phyloP scores from a whole-genome alignment of 35 echinoderm and acorn worm genomes.

The Amphiura filiformis region DNA sequence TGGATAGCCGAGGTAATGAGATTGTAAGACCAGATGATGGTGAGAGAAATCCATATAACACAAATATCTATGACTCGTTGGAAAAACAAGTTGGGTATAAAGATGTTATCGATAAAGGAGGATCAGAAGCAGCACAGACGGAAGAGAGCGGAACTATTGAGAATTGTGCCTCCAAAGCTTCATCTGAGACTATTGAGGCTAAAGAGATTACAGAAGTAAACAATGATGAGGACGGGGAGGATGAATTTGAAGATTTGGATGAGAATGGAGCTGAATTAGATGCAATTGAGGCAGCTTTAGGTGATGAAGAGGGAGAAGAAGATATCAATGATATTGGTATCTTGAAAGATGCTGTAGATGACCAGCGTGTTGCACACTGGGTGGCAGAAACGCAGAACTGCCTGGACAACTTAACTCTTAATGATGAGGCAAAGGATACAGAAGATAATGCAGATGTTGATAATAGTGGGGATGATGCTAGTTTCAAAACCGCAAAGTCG shows the following conservation, averaged over 20 bases:
- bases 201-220: conserved; percentile 35
- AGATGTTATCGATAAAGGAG: conserved; percentile 30
- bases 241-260: conserved; percentile 57
- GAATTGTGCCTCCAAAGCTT: conserved; percentile 47
- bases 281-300: conserved; percentile 33
- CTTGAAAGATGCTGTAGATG: conserved; percentile 39
- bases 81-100: neutral
- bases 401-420: neutral
- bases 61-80: neutral
- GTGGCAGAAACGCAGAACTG: conserved; percentile 78
- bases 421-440: neutral
- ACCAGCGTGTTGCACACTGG: conserved; percentile 77
- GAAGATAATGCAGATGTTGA: neutral
- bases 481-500: neutral
- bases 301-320: conserved; percentile 69
- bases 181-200: conserved; percentile 43
- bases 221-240: conserved; percentile 46
- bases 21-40: conserved; percentile 9
- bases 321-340: conserved; percentile 49
- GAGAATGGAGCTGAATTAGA: conserved; percentile 63
- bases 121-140: conserved; percentile 36
- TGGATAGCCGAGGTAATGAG: conserved; percentile 67
- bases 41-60: neutral
- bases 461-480: neutral
- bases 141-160: conserved; percentile 22